phyloP scores from a whole-genome alignment of 2,113 vertebrate genomes.

The Agapornis roseicollis region DNA sequence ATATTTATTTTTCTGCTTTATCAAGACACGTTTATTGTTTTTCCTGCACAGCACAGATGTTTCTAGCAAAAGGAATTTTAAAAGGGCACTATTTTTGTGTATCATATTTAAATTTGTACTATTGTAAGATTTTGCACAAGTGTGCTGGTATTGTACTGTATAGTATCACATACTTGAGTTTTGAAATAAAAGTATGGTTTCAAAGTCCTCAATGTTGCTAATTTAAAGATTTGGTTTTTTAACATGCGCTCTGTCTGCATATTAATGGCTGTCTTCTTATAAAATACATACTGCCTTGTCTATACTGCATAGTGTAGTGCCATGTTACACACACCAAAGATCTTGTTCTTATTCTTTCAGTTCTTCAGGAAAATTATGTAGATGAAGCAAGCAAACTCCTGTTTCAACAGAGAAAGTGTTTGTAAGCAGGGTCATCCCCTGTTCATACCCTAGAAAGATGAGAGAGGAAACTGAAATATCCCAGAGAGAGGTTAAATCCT shows the following conservation, averaged over 20 bases:
- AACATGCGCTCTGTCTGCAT: background rate
- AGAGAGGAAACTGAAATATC: background rate
- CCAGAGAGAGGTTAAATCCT: background rate
- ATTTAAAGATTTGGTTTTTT: background rate
- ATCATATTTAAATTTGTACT: slow-evolving; percentile 72
- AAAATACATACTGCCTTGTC: background rate
- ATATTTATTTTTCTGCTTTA: slow-evolving; percentile 78
- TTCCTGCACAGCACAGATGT: slow-evolving; percentile 74
- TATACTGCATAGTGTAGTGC: background rate
- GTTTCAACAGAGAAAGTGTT: background rate
- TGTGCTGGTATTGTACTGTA: slow-evolving; percentile 80
- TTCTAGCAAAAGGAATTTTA: slow-evolving; percentile 55
- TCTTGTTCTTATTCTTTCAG: slow-evolving; percentile 24
- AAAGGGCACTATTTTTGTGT: slow-evolving; percentile 74
- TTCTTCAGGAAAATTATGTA: background rate
- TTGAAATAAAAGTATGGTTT: slow-evolving; percentile 86
- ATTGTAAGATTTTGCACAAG: slow-evolving; percentile 80
- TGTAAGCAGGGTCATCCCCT: background rate
- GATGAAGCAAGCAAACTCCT: background rate
- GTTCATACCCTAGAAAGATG: background rate
- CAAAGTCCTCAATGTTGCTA: slow-evolving; percentile 20
- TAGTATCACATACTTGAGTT: slow-evolving; percentile 84
- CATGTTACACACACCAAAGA: background rate
- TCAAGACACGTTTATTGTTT: slow-evolving; percentile 57
- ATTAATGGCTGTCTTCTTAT: background rate